Conservation (phyloP, 1,140 invertebrate genomes). For the Leptestheria dahalacensis region DNA sequence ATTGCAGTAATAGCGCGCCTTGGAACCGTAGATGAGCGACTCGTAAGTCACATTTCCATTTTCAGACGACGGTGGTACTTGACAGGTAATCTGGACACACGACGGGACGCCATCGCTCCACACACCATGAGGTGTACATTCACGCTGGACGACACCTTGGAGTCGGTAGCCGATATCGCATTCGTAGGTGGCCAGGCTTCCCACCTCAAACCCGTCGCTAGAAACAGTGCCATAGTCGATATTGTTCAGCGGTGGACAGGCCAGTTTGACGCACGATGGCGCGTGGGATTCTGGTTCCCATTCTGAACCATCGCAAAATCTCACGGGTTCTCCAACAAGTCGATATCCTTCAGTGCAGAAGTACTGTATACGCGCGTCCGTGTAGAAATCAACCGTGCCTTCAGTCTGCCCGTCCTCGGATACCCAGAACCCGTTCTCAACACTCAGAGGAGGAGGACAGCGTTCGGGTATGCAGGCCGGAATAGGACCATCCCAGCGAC, state of each 20-base stretch:
- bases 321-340: slow-evolving; percentile 9
- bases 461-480: slow-evolving; percentile 24
- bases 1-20: slow-evolving; percentile 25
- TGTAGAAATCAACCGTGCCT: slow-evolving; percentile 6
- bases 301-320: slow-evolving; percentile 7
- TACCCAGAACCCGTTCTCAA: slow-evolving; percentile 17
- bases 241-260: slow-evolving; percentile 12
- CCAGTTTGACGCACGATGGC: slow-evolving; percentile 3
- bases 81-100: slow-evolving; percentile 18
- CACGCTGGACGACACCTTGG: slow-evolving; percentile 14
- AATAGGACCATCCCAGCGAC: slow-evolving; percentile 24
- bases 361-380: slow-evolving; percentile 15
- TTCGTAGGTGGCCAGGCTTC: slow-evolving; percentile 18
- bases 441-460: slow-evolving; percentile 23
- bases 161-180: slow-evolving; percentile 22
- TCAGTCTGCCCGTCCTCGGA: slow-evolving; percentile 6
- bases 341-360: slow-evolving; percentile 17
- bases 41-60: slow-evolving; percentile 12
- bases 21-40: slow-evolving; percentile 13
- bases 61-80: neutral
- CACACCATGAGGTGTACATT: slow-evolving; percentile 14
- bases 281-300: slow-evolving; percentile 6
- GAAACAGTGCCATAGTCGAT: slow-evolving; percentile 13
- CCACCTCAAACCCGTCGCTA: slow-evolving; percentile 16
- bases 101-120: slow-evolving; percentile 19